A percentile compares a stretch with the other conserved stretches of the same genome.
phyloP scores from a whole-genome alignment of 2,888 invertebrate genomes.

The Pandemis corylana region DNA sequence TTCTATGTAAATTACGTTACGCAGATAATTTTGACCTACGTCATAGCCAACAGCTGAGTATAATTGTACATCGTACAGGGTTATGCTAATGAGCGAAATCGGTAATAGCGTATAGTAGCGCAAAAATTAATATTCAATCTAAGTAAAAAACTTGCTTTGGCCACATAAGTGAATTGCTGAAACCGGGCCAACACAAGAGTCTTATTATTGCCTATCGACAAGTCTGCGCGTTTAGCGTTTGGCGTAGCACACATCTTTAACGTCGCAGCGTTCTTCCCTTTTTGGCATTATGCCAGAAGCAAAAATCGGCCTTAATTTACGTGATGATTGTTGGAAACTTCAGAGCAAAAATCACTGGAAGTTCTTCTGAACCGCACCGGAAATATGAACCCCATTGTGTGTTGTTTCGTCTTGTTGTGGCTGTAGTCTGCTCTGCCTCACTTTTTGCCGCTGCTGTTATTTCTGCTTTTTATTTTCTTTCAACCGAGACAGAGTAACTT shows the following conservation, averaged over 20 bases:
- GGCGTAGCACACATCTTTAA: slow-evolving; percentile 57
- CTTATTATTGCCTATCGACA: slow-evolving; percentile 49
- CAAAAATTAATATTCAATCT: slow-evolving; percentile 35
- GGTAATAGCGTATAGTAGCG: slow-evolving; percentile 23
- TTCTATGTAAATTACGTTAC: background rate
- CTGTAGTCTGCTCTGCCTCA: slow-evolving; percentile 53
- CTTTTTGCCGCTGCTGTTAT: slow-evolving; percentile 46
- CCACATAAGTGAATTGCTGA: slow-evolving; percentile 32
- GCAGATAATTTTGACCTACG: slow-evolving; percentile 40
- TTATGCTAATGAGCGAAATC: slow-evolving; percentile 41
- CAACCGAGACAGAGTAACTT: slow-evolving; percentile 5
- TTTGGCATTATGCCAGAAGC: slow-evolving; percentile 65
- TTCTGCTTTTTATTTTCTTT: slow-evolving; percentile 47
- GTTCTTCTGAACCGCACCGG: slow-evolving; percentile 61
- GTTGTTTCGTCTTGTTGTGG: slow-evolving; percentile 65
- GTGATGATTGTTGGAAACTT: slow-evolving; percentile 56
- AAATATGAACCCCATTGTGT: slow-evolving; percentile 76
- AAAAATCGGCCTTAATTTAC: slow-evolving; percentile 67
- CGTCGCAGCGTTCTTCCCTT: slow-evolving; percentile 54
- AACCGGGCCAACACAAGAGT: slow-evolving; percentile 41
- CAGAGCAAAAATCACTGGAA: slow-evolving; percentile 58
- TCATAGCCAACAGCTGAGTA: slow-evolving; percentile 42
- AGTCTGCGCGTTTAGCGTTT: slow-evolving; percentile 49
- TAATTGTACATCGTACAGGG: slow-evolving; percentile 37
- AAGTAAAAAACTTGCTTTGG: slow-evolving; percentile 25